phyloP scores from a whole-genome alignment of 1,140 invertebrate genomes.

The Tetragonula clypearis region DNA sequence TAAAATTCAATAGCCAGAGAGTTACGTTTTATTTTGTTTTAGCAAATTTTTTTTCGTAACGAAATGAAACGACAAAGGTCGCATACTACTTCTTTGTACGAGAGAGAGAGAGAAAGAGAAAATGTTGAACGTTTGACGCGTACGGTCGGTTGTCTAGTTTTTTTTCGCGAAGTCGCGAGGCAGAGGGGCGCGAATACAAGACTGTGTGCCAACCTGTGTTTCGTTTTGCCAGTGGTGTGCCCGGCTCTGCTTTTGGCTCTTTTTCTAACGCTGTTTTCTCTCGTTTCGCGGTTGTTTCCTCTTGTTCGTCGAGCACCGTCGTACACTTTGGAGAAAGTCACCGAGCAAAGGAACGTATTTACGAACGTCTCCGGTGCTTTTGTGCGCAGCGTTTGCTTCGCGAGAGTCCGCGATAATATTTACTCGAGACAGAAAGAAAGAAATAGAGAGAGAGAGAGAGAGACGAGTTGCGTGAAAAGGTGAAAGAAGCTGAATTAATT shows the following conservation, averaged over 20 bases:
- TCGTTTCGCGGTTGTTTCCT: conserved; percentile 1
- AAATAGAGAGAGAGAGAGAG: too few species aligned
- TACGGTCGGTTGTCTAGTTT: conserved; percentile 4
- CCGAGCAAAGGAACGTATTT: not conserved
- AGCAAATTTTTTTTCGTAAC: not conserved
- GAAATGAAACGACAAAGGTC: not conserved
- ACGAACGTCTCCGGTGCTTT: not conserved
- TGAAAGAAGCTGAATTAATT: not conserved
- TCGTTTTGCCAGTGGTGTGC: not conserved
- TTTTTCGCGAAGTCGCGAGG: not conserved
- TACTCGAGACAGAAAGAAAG: not conserved
- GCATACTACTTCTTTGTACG: not conserved
- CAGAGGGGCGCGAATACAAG: too few species aligned
- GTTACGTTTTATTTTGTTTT: too few species aligned
- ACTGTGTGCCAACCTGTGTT: not conserved
- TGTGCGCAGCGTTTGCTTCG: not conserved
- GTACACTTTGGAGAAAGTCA: conserved; percentile 8
- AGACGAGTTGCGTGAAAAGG: not conserved
- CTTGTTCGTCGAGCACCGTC: not conserved
- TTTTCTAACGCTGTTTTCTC: conserved; percentile 10
- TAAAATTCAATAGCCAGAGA: too few species aligned
- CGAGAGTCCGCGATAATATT: not conserved
- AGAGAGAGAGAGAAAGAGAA: too few species aligned
- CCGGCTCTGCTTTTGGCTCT: not conserved
- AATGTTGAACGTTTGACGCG: not conserved